Percentiles rank a stretch among this genome's conserved stretches.
Evolutionary conservation across 2,113 vertebrate genomes (phyloP).

Genomic region (Corythaeola cristata): DNA sequence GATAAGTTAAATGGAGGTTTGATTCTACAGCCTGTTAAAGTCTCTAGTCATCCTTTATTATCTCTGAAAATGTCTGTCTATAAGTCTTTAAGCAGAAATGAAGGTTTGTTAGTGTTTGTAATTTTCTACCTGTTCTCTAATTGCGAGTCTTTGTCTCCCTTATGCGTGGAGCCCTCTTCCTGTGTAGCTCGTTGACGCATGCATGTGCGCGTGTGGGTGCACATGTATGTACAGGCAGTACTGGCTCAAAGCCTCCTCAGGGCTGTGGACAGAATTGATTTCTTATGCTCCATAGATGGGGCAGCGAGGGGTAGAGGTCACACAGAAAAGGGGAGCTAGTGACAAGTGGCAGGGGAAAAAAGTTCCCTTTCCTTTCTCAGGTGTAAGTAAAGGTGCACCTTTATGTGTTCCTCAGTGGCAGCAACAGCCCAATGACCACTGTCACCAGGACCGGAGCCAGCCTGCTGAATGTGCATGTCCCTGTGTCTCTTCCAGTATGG

Average conservation of each 20-base stretch:
- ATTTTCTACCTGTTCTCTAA: neutral
- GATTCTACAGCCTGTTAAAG: neutral
- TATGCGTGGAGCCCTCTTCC: rapidly evolving
- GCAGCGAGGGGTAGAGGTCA: neutral
- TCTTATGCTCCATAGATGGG: neutral
- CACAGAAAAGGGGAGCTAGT: neutral
- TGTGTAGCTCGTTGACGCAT: neutral
- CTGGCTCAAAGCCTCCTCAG: neutral
- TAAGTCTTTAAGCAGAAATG: neutral
- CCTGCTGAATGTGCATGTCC: neutral
- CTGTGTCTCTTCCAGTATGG: neutral
- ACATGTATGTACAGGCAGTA: too few relatives aligned
- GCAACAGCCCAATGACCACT: rapidly evolving
- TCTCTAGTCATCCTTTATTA: neutral
- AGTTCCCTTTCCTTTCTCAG: neutral
- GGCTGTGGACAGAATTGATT: neutral
- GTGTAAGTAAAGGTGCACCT: neutral
- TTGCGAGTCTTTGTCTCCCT: neutral
- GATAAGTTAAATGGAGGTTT: neutral
- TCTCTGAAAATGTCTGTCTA: neutral
- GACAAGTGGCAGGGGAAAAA: neutral
- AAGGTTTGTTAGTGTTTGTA: neutral
- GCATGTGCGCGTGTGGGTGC: too few relatives aligned
- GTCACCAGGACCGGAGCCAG: neutral
- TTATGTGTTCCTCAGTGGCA: neutral